Evolutionary conservation across 1,140 invertebrate species (phyloP).

Genomic region (Spodoptera frugiperda): DNA sequence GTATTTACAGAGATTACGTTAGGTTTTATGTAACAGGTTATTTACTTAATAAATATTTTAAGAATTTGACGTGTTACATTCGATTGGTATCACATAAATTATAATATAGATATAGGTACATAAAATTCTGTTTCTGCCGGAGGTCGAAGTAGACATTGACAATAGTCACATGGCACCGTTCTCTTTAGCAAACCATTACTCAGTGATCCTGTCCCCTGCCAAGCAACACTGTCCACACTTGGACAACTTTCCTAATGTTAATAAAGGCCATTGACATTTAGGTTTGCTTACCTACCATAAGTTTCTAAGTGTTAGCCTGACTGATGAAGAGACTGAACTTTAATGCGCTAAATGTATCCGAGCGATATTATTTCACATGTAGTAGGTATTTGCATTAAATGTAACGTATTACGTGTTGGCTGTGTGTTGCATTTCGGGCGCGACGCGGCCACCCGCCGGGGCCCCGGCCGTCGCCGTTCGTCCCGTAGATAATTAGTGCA

Average conservation of each 20-base stretch:
- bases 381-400: constrained; percentile 57
- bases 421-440: constrained; percentile 69
- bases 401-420: constrained; percentile 48
- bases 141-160: not conserved
- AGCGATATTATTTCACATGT: constrained; percentile 42
- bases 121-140: not conserved
- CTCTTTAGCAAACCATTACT: constrained; percentile 14
- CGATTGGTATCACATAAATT: too few species aligned
- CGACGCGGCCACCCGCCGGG: constrained; percentile 71
- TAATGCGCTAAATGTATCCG: constrained; percentile 13
- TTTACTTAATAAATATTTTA: not conserved
- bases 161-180: constrained; percentile 1
- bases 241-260: constrained; percentile 47
- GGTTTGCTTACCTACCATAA: constrained; percentile 45
- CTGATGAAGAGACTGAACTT: not conserved
- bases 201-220: not conserved
- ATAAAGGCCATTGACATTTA: constrained; percentile 62
- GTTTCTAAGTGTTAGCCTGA: not conserved
- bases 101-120: too few species aligned
- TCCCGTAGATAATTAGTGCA: constrained; percentile 80
- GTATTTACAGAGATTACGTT: not conserved
- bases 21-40: not conserved
- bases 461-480: constrained; percentile 66
- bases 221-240: constrained; percentile 29
- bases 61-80: not conserved